Base-by-base conservation (phyloP, 2,888 invertebrate species). In the Nomada lathburiana region DNA sequence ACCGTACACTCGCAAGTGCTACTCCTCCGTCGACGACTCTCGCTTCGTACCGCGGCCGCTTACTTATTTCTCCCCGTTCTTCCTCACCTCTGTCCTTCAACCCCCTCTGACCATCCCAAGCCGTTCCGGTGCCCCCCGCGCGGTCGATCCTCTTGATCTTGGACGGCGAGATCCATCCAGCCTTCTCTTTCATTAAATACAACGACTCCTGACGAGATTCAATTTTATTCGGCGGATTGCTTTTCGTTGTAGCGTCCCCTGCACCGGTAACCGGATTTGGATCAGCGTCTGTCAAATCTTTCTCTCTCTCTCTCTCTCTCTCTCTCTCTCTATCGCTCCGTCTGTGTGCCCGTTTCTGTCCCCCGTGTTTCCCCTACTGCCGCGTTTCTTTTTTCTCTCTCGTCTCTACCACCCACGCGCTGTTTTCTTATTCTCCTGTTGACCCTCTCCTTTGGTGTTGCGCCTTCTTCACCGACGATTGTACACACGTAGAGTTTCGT, bases 201-300 rank as follows among this genome's bases (percentile, higher is more conserved):
- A 88, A 82, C 85, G 81, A 82, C 80, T 86, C 76, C 83, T 78
- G 89, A 89, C 88, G 91, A 92, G 91, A 93, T 92, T 92, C 91
- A 92, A 93, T 93, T 93, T 92, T 91, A 87, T 90, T 88, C 89
- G 89, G 86, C 87, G 91, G 89, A 92, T 92, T 92, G 93, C 91
- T 92, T 93, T 93, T 91, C 92, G 90, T 88, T 92, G 91, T 93
- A 90, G 86, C 90, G 85, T 89, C 88, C 82, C 76, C 78, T 68
- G 84, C 82, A 78, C 84, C 74, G 88, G 92, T 93, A 92, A 93
- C 92, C 89, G 91, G 91, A 93, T 92, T 90, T 89, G 89, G 90
- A 92, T 92, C 91, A 89, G 85, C 89, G 90, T 91, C 89, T 86
- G 89, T 90, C 90, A 86, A 89, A 88, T 80, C 57, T 42, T 50